Evolutionary conservation across 2,888 invertebrate genomes (phyloP).

Genomic region (Caenorhabditis sp.): DNA sequence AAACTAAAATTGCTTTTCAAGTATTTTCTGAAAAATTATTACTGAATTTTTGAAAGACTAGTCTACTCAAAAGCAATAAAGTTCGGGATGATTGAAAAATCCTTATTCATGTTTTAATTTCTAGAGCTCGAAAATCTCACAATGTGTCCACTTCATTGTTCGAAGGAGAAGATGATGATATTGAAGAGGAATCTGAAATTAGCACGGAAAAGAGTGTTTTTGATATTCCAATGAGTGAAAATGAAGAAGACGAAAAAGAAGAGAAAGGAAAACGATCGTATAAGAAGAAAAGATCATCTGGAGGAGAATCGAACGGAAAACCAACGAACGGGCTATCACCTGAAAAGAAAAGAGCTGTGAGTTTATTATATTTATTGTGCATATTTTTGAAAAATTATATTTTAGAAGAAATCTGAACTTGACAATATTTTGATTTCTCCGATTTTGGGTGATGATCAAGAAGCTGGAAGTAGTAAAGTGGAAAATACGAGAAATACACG

Average conservation of each 20-base stretch:
- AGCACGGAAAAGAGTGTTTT: constrained; percentile 12
- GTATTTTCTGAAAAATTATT: no score
- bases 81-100: no score
- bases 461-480: no score
- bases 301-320: constrained; percentile 9
- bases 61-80: no score
- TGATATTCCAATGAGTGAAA: constrained; percentile 14
- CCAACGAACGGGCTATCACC: constrained; percentile 7
- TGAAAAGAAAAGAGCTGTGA: constrained; percentile 2
- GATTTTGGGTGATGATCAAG: neutral
- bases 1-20: no score
- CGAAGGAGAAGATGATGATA: constrained; percentile 17
- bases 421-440: neutral
- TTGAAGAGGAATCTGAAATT: neutral
- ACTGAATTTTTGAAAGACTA: no score
- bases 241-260: constrained; percentile 16
- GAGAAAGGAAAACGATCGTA: constrained; percentile 1
- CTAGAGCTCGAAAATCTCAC: neutral
- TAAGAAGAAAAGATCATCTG: constrained; percentile 2
- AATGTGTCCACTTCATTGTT: neutral
- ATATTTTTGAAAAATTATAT: neutral
- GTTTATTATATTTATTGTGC: neutral
- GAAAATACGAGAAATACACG: neutral
- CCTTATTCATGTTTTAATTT: no score
- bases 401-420: neutral